Conservation (phyloP, 2,888 invertebrate species). For the Hecatera dysodea region DNA sequence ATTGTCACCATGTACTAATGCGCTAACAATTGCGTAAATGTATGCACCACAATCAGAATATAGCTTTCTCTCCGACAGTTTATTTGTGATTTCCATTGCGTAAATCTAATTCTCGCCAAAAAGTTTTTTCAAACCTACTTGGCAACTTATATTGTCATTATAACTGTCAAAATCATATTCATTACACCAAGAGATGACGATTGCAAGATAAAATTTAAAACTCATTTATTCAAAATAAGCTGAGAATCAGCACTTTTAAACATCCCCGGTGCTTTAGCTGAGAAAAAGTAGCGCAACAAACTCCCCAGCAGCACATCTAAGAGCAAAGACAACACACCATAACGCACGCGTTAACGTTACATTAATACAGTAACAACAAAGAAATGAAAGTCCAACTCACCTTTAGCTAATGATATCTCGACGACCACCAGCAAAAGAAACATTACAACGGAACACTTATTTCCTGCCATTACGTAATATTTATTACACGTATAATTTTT, state of each 20-base stretch:
- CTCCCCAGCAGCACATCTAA: background rate
- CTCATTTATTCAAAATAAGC: background rate
- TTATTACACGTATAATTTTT: constrained; percentile 32
- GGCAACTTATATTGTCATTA: background rate
- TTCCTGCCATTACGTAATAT: constrained; percentile 58
- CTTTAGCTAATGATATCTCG: constrained; percentile 53
- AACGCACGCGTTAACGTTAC: constrained; percentile 1
- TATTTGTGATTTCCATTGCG: background rate
- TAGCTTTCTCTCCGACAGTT: background rate
- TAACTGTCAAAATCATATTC: background rate
- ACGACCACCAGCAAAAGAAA: constrained; percentile 46
- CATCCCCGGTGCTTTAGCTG: background rate
- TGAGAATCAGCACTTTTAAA: background rate
- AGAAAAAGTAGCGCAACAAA: background rate
- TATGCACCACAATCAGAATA: background rate
- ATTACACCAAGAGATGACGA: background rate
- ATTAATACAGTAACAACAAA: constrained; percentile 8
- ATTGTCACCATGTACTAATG: background rate
- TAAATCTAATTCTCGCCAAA: too few relatives aligned
- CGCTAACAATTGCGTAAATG: background rate
- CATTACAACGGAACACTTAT: constrained; percentile 47
- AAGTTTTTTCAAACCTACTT: background rate
- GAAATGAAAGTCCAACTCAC: constrained; percentile 59
- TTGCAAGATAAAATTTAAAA: background rate
- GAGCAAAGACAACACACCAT: background rate